Evolutionary conservation across 2,113 vertebrate genomes (phyloP), one percentile per base, ranked within the genome.

Genomic region (Serilophus lunatus): DNA sequence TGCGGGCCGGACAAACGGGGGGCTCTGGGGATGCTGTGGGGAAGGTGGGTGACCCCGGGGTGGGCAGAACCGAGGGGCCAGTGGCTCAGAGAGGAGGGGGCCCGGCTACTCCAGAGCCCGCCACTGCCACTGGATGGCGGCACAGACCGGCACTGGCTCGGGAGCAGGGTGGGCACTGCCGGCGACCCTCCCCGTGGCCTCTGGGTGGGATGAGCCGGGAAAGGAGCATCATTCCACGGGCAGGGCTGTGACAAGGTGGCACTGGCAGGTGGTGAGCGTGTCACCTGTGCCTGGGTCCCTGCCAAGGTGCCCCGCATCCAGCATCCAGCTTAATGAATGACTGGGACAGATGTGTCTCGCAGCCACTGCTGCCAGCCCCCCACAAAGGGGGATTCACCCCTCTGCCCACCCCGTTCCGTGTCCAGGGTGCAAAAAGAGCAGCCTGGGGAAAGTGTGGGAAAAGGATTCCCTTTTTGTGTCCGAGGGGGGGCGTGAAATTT

Each of bases 51-150:
- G 86, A n/a, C 29, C 54, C 40, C 6, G 2, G 38, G 19, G 38
- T 1, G 23, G 59, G 51, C 31, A 10, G 3, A 24, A 72, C 40
- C 15, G 31, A 0, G 9, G 50, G 79, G 20, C 25, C 38, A 13
- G 66, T 26, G 57, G 25, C 24, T 54, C 6, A 1, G 19, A 1
- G 3, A 50, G 29, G 31, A 35, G 5, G 33, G 70, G 23, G 23
- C 5, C 57, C 1, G 61, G 20, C 10, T 25, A 33, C 65, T 25
- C 8, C 18, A 10, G 66, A 59, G 56, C 19, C 22, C 7, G 14
- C 22, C 97, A 97, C 93, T 9, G 86, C 97, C 97, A 86, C 98
- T 91, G 96, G 98, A 97, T 95, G 98, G 98, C 91, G 93, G 90
- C n/a, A 79, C 92, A 98, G 96, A 94, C 97, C 93, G 18, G 6